These are phyloP conservation scores for Shinisaurus crocodilurus DNA, from an alignment of 2,113 vertebrate species.

Conservation along the genomic window DNA sequence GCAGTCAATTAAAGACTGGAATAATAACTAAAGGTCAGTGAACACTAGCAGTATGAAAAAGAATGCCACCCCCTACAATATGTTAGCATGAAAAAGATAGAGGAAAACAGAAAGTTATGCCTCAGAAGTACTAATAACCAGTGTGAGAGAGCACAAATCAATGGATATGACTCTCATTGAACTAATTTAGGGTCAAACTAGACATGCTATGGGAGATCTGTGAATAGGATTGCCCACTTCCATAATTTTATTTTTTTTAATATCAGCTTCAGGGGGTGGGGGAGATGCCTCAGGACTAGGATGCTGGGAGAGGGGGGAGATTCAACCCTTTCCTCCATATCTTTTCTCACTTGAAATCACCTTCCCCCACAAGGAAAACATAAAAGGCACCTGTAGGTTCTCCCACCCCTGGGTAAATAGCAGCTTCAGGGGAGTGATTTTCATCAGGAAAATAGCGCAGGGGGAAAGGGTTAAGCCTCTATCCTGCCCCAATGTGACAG, in stretches of 20 bases:
- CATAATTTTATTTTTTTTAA: too few relatives aligned
- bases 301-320: neutral
- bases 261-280: neutral
- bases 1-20: slow-evolving; percentile 36
- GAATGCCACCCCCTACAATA: neutral
- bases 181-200: neutral
- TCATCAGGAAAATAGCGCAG: neutral
- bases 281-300: neutral
- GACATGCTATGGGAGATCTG: neutral
- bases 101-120: neutral
- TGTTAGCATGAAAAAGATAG: neutral
- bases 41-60: neutral
- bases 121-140: neutral
- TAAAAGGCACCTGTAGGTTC: neutral
- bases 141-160: neutral
- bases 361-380: neutral
- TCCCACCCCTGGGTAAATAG: neutral
- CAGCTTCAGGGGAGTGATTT: neutral
- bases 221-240: neutral
- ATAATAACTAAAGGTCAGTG: slow-evolving; percentile 30
- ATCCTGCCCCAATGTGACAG: neutral
- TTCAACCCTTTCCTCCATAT: neutral
- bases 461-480: neutral
- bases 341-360: neutral
- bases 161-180: neutral